Evolutionary conservation across 2,113 vertebrate genomes (phyloP).

Genomic region (Phalacrocorax brasilianus): DNA sequence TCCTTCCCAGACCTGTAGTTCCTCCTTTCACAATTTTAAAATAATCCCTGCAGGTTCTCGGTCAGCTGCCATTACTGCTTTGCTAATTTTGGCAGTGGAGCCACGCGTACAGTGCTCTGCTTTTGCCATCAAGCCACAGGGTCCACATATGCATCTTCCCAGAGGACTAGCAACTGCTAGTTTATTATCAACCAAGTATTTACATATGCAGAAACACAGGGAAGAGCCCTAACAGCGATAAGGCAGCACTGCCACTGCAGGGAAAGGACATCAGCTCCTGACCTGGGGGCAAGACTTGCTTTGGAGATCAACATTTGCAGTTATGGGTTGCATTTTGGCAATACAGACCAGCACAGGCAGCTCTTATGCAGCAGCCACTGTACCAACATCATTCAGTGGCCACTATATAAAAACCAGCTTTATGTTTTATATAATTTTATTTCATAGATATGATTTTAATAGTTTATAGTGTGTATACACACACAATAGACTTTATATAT

Average conservation of each 20-base stretch:
- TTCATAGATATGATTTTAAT: not conserved
- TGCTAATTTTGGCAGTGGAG: not conserved
- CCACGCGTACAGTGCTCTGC: rapidly evolving
- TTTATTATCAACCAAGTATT: not conserved
- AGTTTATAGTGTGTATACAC: not conserved
- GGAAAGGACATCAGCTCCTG: not conserved
- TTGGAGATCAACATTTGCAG: not conserved
- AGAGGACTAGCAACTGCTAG: not conserved
- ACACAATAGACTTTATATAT: not conserved
- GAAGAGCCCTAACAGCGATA: not conserved
- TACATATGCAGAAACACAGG: not conserved
- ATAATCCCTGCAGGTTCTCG: not conserved
- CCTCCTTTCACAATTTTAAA: not conserved
- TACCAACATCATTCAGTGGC: not conserved
- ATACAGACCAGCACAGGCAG: not conserved
- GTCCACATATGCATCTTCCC: not conserved
- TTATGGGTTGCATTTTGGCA: not conserved
- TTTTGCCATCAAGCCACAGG: not conserved
- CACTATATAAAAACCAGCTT: not conserved
- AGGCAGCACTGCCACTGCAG: not conserved
- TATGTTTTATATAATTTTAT: not conserved
- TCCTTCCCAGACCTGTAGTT: not conserved
- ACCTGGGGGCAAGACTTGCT: not conserved
- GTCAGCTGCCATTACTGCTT: not conserved
- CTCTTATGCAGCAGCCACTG: not conserved